Base-by-base conservation (phyloP, 2,113 vertebrate genomes). In the Indicator maculatus region DNA sequence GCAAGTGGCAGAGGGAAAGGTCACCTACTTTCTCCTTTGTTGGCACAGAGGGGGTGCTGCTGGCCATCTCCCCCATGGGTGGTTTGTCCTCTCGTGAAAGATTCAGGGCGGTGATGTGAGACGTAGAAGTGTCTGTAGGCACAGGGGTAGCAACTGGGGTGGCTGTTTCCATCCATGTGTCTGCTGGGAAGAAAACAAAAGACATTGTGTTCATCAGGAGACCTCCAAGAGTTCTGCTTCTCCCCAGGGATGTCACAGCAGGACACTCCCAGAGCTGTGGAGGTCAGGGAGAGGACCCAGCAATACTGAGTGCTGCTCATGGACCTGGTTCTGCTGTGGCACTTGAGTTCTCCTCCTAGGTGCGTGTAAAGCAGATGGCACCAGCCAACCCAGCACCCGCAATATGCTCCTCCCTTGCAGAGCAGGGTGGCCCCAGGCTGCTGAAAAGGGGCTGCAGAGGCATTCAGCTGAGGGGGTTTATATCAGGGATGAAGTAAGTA, bases 31-130 rank as follows among this genome's bases (percentile, higher is more conserved):
- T 63, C 21, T 94, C 67, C 63, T 78, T 63, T 0, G 0, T 0
- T 2, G 5, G 72, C 64, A 71, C 1, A 4, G 52, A 80, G 5
- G 2, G 11, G 28, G 6, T 52, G 85, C 69, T 83, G 72, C 72
- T 24, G 65, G 79, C 45, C 1, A 1, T 3, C 17, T 18, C 15
- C 72, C 11, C 83, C 11, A 0, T 0, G 0, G 64, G 6, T 24
- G 20, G n/a, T 0, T 60, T 55, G 23, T 26, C 13, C 41, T 93
- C 88, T 38, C 50, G 64, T 0, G 11, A 64, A 9, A 66, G 64
- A 74, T 96, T 86, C 64, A 56, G 0, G 1, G 93, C 83, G 69
- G 19, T 26, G 27, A 66, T 28, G 1, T 2, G 12, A 36, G 86
- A 59, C 9, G 19, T 21, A 11, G 45, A 63, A 74, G 41, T 1